Evolutionary conservation across 1,140 invertebrate species (phyloP), one percentile per base, ranked within the genome.

Genomic region (Thaumetopoea pityocampa): DNA sequence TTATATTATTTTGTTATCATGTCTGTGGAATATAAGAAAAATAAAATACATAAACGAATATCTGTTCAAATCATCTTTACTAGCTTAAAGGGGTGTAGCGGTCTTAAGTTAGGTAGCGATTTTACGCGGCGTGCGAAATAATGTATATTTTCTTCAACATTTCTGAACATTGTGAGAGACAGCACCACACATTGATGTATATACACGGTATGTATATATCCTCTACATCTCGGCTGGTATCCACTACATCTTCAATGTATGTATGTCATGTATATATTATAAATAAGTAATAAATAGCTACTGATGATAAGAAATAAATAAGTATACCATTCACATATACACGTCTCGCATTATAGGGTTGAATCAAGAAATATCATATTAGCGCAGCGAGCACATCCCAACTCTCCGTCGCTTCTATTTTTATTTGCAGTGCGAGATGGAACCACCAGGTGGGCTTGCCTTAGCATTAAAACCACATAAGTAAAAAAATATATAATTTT

Each of bases 301-400:
- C n/a, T n/a, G n/a, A n/a, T n/a, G n/a, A n/a, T n/a, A n/a, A n/a
- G n/a, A n/a, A n/a, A n/a, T n/a, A n/a, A n/a, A n/a, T n/a, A n/a
- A n/a, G n/a, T n/a, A n/a, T n/a, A n/a, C n/a, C n/a, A n/a, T n/a
- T n/a, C n/a, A n/a, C n/a, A n/a, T n/a, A n/a, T n/a, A n/a, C n/a
- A n/a, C n/a, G n/a, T n/a, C n/a, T n/a, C n/a, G n/a, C n/a, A n/a
- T n/a, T n/a, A n/a, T n/a, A n/a, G 55, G 59, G 45, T 52, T 48
- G 58, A 67, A 67, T 72, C 65, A 61, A 58, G 68, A 73, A 66
- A 76, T 71, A 71, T 80, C 65, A 77, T 80, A 77, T 70, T 54
- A 58, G 53, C 51, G 54, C 42, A 38, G 32, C 24, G 35, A 46
- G 52, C 51, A 66, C 64, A 69, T 73, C 69, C 73, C 55, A 50